Evolutionary conservation across 2,113 vertebrate species (phyloP).

Genomic region (Varanus komodoensis): DNA sequence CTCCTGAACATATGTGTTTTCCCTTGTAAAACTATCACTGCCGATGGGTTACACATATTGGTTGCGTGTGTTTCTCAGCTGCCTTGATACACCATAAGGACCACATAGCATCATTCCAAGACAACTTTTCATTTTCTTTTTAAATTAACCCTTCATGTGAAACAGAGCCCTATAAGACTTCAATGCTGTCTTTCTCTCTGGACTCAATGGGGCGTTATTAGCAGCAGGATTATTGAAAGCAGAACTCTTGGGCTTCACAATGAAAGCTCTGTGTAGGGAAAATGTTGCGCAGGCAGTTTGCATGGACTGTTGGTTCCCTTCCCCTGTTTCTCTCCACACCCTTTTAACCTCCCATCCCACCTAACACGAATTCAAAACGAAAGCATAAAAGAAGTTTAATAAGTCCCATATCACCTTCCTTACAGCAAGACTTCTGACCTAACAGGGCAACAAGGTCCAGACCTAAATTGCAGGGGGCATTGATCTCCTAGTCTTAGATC

Average conservation of each 20-base stretch:
- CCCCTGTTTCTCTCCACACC: conserved; percentile 69
- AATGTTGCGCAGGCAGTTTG: conserved; percentile 80
- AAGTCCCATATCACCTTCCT: conserved; percentile 70
- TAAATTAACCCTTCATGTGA: conserved; percentile 73
- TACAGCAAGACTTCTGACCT: conserved; percentile 69
- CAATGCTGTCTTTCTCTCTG: conserved; percentile 81
- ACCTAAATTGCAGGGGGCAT: conserved; percentile 43
- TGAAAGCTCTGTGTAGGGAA: conserved; percentile 78
- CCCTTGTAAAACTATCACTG: conserved; percentile 27
- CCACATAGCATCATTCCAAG: conserved; percentile 67
- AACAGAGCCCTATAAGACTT: conserved; percentile 56
- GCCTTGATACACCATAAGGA: conserved; percentile 55
- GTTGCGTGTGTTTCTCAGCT: conserved; percentile 53
- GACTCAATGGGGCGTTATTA: conserved; percentile 83
- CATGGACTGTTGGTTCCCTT: conserved; percentile 57
- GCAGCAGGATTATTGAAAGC: conserved; percentile 80
- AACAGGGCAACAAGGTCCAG: conserved; percentile 58
- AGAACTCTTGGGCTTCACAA: conserved; percentile 80
- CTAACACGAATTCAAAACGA: conserved; percentile 60
- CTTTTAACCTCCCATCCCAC: conserved; percentile 65
- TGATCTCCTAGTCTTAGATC: conserved; percentile 70
- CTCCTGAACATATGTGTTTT: conserved; percentile 47
- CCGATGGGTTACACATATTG: conserved; percentile 53
- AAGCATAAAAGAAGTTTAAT: conserved; percentile 76
- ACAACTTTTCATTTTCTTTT: not conserved